Evolutionary conservation across 1,140 invertebrate genomes (phyloP), one percentile per base, ranked within the genome.

Genomic region (Brachionus paranguensis): DNA sequence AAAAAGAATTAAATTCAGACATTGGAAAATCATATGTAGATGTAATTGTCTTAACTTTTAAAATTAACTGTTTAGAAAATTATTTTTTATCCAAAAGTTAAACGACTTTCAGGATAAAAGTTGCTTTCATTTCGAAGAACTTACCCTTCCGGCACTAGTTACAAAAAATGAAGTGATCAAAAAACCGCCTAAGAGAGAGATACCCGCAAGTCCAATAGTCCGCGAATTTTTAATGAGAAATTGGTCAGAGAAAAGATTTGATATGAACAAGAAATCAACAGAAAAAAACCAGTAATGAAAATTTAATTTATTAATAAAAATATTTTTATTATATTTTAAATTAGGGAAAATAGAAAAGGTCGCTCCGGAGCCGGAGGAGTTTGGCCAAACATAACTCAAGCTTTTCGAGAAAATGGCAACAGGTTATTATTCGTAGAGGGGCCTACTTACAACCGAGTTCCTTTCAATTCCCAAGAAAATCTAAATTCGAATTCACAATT

Each of bases 371-470:
- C 53, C 7, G 64, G 78, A 12, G 78, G 78, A 17, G 64, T 41
- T 0, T 81, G 78, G 78, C 43, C 78, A 20, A 14, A 81, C 8
- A 81, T 81, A 81, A 81, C 78, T 45, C 53, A 81, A n/a, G 53
- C 78, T 20, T 81, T 81, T 68, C n/a, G 64, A 37, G 78, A 81
- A 64, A 55, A 81, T 8, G 78, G 78, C 12, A 60, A 81, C 45
- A 41, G 78, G 20, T 12, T 81, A 12, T 41, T 81, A 27, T 81
- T 81, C 20, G 43, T 81, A 11, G 50, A 81, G 12, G 78, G 53
- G 4, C 64, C 78, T 33, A 81, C 53, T 64, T 81, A 60, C 12
- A 64, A 81, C n/a, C 50, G 53, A n/a, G 78, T 68, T 29, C 64
- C 78, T 11, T 60, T 11, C 37, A 72, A 72, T 72, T 72, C 68